Conservation (phyloP, 2,113 vertebrate genomes). For the Dicerorhinus sumatrensis region DNA sequence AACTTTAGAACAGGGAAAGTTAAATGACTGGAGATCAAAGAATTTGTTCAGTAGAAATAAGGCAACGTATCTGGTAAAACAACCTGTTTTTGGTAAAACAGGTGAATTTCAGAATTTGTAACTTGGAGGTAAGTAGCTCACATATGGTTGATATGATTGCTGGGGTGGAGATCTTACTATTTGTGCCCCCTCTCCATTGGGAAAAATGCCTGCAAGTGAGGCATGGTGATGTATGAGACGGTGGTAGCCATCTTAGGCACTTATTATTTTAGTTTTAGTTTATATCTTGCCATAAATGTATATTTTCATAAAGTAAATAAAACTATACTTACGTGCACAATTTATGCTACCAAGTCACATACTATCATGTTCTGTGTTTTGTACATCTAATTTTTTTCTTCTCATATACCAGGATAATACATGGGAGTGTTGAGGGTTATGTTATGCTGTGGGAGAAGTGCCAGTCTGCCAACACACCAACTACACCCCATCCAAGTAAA, state of each 20-base stretch:
- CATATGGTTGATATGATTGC: background rate
- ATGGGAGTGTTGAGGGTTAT: background rate
- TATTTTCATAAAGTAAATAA: background rate
- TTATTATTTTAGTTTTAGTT: background rate
- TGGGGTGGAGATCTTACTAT: background rate
- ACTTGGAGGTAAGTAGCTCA: background rate
- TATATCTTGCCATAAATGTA: background rate
- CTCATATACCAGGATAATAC: background rate
- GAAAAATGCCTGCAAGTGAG: background rate
- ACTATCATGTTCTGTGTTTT: background rate
- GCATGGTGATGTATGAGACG: background rate
- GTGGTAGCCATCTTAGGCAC: background rate
- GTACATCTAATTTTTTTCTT: background rate
- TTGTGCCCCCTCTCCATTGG: background rate
- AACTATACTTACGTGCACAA: background rate
- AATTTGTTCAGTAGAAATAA: background rate
- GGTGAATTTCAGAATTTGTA: background rate
- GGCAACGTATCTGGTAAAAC: background rate
- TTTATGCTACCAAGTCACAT: background rate
- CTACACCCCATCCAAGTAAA: background rate
- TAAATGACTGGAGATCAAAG: background rate
- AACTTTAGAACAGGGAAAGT: background rate
- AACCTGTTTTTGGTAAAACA: background rate
- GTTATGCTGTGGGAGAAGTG: background rate
- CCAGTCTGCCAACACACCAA: background rate